Percentiles rank a stretch among this genome's conserved stretches.
Conservation (phyloP, 1,140 invertebrate genomes). For the Chionoecetes opilio region DNA sequence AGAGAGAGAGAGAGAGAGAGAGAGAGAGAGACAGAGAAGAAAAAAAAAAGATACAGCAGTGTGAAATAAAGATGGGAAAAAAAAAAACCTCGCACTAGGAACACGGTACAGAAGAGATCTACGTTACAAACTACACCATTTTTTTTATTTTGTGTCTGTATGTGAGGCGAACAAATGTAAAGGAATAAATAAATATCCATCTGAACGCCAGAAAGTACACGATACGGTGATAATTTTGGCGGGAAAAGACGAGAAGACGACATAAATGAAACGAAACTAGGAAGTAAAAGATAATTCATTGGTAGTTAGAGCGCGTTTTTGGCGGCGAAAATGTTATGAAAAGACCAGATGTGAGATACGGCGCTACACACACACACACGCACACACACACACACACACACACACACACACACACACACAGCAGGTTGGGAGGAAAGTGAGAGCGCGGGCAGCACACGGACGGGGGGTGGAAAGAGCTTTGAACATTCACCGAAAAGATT, state of each 20-base stretch:
- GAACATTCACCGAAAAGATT: conserved; percentile 19
- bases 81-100: not conserved
- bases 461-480: not conserved
- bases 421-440: not conserved
- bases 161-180: not conserved
- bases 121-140: not conserved
- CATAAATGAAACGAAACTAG: not conserved
- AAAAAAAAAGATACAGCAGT: not conserved
- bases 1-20: not conserved
- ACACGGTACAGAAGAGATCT: not conserved
- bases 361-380: not conserved
- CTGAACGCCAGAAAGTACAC: not conserved
- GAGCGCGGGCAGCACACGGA: not conserved
- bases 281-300: not conserved
- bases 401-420: not conserved
- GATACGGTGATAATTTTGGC: not conserved
- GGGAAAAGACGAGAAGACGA: not conserved
- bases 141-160: too few species aligned
- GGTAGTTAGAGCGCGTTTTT: not conserved
- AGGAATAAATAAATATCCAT: not conserved
- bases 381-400: not conserved
- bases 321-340: not conserved
- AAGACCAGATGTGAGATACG: conserved; percentile 28
- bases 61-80: not conserved
- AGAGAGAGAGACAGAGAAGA: conserved; percentile 19